Conservation (phyloP, 2,113 vertebrate species). For the Notiomystis cincta region DNA sequence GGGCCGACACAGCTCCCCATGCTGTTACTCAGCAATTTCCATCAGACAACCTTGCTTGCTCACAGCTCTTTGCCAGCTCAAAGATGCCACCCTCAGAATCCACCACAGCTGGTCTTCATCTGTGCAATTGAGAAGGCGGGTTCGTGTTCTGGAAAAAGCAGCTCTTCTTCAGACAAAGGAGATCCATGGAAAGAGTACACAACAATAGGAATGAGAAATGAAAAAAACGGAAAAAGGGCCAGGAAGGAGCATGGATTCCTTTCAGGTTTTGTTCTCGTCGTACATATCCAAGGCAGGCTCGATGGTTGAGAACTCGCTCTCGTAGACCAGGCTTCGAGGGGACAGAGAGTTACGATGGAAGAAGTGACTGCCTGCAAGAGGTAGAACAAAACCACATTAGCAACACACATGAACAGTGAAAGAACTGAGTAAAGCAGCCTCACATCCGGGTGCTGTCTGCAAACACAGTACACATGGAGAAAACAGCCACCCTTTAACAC, state of each 20-base stretch:
- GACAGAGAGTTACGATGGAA: constrained; percentile 88
- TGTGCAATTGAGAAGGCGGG: constrained; percentile 59
- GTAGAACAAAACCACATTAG: constrained; percentile 36
- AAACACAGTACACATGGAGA: not conserved
- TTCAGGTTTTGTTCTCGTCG: constrained; percentile 95
- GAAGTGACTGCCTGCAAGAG: constrained; percentile 83
- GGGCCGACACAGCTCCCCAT: constrained; percentile 45
- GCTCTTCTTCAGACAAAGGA: constrained; percentile 74
- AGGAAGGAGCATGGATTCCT: constrained; percentile 53
- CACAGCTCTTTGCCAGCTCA: constrained; percentile 34
- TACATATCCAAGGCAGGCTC: constrained; percentile 89
- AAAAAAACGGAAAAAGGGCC: constrained; percentile 68
- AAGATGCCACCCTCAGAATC: constrained; percentile 55
- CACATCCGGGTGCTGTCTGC: fast-evolving
- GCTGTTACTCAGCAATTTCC: constrained; percentile 49
- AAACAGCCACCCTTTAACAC: not conserved
- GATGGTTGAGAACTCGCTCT: constrained; percentile 89
- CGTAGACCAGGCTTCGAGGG: constrained; percentile 84
- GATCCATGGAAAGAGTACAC: constrained; percentile 73
- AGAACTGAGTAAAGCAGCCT: not conserved
- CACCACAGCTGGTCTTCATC: constrained; percentile 48
- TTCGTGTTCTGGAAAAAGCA: constrained; percentile 66
- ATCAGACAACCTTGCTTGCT: constrained; percentile 28
- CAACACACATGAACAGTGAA: fast-evolving
- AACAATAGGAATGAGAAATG: constrained; percentile 74